phyloP scores from a whole-genome alignment of 2,113 vertebrate genomes.

The Gnathonemus echidnorhynchus region DNA sequence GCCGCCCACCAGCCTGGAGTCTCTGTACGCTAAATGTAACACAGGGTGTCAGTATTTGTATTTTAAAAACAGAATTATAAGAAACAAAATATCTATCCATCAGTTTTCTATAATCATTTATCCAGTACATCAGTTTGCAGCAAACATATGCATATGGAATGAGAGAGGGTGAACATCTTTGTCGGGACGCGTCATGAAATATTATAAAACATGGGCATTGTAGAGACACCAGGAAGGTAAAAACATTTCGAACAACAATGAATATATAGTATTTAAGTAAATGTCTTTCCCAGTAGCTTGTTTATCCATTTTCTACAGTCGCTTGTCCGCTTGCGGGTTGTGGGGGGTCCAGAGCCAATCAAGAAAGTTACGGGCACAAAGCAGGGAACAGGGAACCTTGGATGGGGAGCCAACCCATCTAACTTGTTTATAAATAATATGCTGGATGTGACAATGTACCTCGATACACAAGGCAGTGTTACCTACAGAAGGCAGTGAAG shows the following conservation, averaged over 20 bases:
- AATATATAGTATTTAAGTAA: background rate
- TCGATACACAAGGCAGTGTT: background rate
- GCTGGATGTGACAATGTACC: background rate
- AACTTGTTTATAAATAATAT: background rate
- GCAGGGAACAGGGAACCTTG: too few relatives aligned
- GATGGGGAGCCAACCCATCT: too few relatives aligned
- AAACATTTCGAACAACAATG: fast-evolving
- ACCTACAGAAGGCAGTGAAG: background rate
- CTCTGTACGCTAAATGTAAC: background rate
- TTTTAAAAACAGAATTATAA: background rate
- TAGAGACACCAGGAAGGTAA: background rate
- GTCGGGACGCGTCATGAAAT: too few relatives aligned
- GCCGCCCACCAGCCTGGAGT: too few relatives aligned
- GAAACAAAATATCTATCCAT: background rate
- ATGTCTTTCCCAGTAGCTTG: too few relatives aligned
- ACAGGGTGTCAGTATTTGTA: background rate
- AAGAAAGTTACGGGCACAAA: too few relatives aligned
- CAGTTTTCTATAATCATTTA: too few relatives aligned
- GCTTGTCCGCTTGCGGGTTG: too few relatives aligned
- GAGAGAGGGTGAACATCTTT: background rate
- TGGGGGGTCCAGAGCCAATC: too few relatives aligned
- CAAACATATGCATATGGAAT: background rate
- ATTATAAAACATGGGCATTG: background rate
- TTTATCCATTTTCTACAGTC: too few relatives aligned
- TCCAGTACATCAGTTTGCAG: too few relatives aligned